A percentile compares a stretch with the other conserved stretches of the same genome.
phyloP scores from a whole-genome alignment of 2,888 invertebrate species.

The Nycteola revayana region DNA sequence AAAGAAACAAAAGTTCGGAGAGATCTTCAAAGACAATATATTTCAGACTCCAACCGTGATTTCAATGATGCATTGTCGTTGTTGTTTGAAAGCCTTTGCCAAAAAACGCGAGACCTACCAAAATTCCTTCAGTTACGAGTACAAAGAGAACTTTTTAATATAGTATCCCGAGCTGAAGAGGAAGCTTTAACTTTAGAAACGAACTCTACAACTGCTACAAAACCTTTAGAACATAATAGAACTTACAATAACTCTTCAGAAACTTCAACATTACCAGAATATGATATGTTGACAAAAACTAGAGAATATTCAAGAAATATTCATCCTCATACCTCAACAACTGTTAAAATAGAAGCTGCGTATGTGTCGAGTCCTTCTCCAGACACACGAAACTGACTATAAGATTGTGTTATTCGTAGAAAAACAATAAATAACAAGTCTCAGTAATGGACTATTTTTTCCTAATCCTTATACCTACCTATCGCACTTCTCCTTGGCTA shows the following conservation, averaged over 20 bases:
- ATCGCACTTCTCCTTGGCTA: no score
- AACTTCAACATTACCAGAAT: neutral
- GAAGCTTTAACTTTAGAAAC: neutral
- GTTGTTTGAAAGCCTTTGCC: slow-evolving; percentile 1
- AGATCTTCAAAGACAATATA: neutral
- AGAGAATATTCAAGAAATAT: neutral
- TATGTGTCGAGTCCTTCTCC: neutral
- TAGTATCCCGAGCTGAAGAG: slow-evolving; percentile 1
- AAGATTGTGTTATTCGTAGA: no score
- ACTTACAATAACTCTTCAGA: neutral
- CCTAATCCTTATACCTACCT: no score
- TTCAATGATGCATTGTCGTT: neutral
- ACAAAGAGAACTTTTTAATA: neutral
- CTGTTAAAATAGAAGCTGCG: neutral
- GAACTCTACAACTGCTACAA: neutral
- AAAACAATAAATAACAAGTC: no score
- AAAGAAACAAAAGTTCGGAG: neutral
- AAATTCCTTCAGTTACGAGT: neutral
- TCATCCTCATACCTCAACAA: neutral
- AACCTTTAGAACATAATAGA: neutral
- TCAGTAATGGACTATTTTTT: no score
- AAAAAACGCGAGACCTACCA: slow-evolving; percentile 1
- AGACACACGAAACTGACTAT: neutral
- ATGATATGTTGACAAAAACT: neutral
- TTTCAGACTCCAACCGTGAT: neutral